Evolutionary conservation across 1,140 invertebrate genomes (phyloP), one percentile per base, ranked within the genome.

Genomic region (Zaprionus taronus): DNA sequence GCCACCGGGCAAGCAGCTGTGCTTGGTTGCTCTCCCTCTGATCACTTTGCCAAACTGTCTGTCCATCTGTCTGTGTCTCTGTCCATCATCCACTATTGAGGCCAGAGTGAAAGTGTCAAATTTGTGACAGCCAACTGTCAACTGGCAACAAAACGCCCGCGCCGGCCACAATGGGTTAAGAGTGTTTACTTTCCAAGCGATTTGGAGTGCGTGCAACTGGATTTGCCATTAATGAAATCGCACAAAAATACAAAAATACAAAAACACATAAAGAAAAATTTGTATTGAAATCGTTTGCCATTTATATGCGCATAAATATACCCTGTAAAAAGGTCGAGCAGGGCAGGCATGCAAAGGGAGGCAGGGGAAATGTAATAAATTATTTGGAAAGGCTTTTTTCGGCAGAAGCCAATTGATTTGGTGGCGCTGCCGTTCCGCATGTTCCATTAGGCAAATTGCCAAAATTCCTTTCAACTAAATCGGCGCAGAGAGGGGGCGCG

Each of bases 31-130:
- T 61, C 44, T 22, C 7, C 53, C 44, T 63, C 12, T 22, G 5
- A 44, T 65, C 66, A 44, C 49, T 49, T 58, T 44, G n/a, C n/a
- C 12, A 34, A 51, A 61, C 31, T 66, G 69, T 72, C 69, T 41
- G 15, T 41, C 41, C 9, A 2, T 17, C 41, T 44, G 14, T 5
- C 36, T 5, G 14, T 53, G n/a, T n/a, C n/a, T n/a, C 38, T 72
- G 74, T 68, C 70, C 36, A 57, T 77, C 70, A 77, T 9, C n/a
- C 41, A 7, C 36, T 15, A 38, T 72, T 31, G 58, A 58, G 31
- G 14, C 65, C 41, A 47, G 41, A 79, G 76, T 75, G 76, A 79
- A 79, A 78, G 76, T 78, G 76, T 78, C 76, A 78, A 69, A 70
- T 75, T 44, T 65, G 22, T 69, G 64, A 67, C 75, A 68, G 71